Percentiles rank a stretch among this genome's conserved stretches.
Evolutionary conservation across 1,140 invertebrate species (phyloP).

Genomic region (Bombyx mori): ASM3026992v2 NC_085135.1:4464001-4464500

Average conservation of each 20-base stretch:
- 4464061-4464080: not conserved
- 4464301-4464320: slow-evolving; percentile 4
- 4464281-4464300: not conserved
- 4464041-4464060: slow-evolving; percentile 2
- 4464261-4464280: not conserved
- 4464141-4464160: not conserved
- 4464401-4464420: slow-evolving; percentile 12
- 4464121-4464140: slow-evolving; percentile 1
- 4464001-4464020: not conserved
- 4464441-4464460: slow-evolving; percentile 15
- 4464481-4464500: slow-evolving; percentile 11
- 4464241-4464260: slow-evolving; percentile 1
- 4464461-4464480: slow-evolving; percentile 17
- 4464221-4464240: not conserved
- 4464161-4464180: slow-evolving; percentile 3
- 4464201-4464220: not conserved
- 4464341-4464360: not conserved
- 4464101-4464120: not conserved
- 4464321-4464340: slow-evolving; percentile 1
- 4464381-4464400: too few relatives aligned
- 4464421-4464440: slow-evolving; percentile 27
- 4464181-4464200: slow-evolving; percentile 1
- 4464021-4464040: not conserved
- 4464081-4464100: not conserved
- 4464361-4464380: too few relatives aligned